Conservation (phyloP, 2,113 vertebrate species). For the Pterocles burchelli region DNA sequence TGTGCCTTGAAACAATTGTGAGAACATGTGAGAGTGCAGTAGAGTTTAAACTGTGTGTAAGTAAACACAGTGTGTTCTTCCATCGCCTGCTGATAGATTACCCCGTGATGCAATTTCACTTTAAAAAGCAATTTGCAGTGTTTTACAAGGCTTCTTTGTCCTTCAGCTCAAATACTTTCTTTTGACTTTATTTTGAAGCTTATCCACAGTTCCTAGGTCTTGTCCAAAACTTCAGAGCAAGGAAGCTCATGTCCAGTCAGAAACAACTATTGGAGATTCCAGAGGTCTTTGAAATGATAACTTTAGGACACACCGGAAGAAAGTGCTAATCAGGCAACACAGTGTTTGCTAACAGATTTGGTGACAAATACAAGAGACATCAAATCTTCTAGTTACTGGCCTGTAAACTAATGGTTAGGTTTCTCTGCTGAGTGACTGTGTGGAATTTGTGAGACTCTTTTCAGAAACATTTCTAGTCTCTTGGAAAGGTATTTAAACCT, state of each 20-base stretch:
- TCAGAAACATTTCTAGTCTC: neutral
- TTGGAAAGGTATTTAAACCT: neutral
- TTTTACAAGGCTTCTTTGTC: neutral
- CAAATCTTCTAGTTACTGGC: neutral
- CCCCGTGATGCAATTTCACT: neutral
- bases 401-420: neutral
- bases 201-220: neutral
- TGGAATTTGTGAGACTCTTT: neutral
- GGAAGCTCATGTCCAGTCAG: neutral
- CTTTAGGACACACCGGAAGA: neutral
- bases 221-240: neutral
- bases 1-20: neutral
- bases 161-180: neutral
- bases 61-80: neutral
- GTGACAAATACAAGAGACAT: neutral
- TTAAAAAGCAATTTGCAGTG: neutral
- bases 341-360: neutral
- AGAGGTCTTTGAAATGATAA: neutral
- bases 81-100: neutral
- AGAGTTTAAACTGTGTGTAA: neutral
- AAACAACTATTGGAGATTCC: neutral
- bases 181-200: neutral
- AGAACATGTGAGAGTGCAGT: neutral
- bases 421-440: neutral
- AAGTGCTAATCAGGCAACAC: rapidly evolving